These are phyloP conservation scores for Gallinago stenura DNA, from an alignment of 2,797 vertebrate genomes.

Conservation along the genomic window DNA sequence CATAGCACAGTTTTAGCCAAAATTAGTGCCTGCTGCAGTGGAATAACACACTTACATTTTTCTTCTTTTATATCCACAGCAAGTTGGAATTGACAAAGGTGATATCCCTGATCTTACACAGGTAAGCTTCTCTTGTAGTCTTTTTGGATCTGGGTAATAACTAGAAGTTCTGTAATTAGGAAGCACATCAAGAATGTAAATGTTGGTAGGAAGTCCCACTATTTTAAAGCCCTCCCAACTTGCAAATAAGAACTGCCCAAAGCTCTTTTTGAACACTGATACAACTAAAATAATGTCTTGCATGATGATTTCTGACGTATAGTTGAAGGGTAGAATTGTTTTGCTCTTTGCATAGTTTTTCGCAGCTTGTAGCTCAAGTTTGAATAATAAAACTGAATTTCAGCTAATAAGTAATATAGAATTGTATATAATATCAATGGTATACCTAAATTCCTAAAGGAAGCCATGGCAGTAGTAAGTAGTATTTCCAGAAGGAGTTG, in stretches of 20 bases:
- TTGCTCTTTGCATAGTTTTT: not conserved
- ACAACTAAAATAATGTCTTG: not conserved
- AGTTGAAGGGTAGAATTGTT: not conserved
- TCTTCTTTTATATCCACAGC: conserved; percentile 81
- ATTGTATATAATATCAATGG: not conserved
- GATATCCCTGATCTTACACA: conserved; percentile 98
- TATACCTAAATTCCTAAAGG: not conserved
- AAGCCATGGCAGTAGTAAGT: not conserved
- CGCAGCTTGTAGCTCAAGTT: not conserved
- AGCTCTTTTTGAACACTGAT: not conserved
- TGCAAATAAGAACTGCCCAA: not conserved
- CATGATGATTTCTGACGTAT: not conserved
- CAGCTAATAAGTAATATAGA: not conserved
- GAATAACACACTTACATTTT: not conserved
- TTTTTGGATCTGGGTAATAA: not conserved
- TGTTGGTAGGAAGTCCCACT: not conserved
- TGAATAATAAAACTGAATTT: not conserved
- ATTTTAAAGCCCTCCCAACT: not conserved
- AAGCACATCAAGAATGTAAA: not conserved
- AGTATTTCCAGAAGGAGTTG: not conserved
- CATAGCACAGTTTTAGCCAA: not conserved
- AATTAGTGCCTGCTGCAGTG: not conserved
- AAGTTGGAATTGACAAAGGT: conserved; percentile 99
- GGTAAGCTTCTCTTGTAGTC: conserved; percentile 79
- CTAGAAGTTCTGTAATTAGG: not conserved